Percentiles rank a stretch among this genome's conserved stretches.
Evolutionary conservation across 2,888 invertebrate genomes (phyloP).

Genomic region (Trichopria drosophilae): DNA sequence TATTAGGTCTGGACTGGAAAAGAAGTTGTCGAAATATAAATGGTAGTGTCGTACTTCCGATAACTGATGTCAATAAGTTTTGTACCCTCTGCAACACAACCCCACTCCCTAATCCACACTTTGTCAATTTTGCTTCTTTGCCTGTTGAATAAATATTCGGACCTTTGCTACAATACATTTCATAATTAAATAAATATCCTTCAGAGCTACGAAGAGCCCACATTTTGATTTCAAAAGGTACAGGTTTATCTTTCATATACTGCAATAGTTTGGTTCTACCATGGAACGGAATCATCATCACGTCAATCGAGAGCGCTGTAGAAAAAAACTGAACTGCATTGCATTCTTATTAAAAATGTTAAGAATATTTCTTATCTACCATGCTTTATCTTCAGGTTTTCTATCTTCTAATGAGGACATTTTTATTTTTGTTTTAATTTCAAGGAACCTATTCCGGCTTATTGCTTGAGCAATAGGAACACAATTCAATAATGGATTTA

Average conservation of each 20-base stretch:
- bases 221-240: constrained; percentile 20
- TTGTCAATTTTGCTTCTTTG: constrained; percentile 13
- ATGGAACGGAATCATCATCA: constrained; percentile 22
- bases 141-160: constrained; percentile 16
- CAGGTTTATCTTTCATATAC: too few species aligned
- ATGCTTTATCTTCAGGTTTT: constrained; percentile 16
- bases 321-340: constrained; percentile 20
- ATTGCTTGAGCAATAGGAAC: constrained; percentile 14
- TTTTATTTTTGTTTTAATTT: too few species aligned
- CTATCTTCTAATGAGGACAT: too few species aligned
- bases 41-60: constrained; percentile 21
- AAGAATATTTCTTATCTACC: constrained; percentile 14
- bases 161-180: constrained; percentile 22
- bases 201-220: constrained; percentile 20
- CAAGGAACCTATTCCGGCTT: too few species aligned
- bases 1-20: constrained; percentile 26
- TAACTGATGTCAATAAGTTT: constrained; percentile 21
- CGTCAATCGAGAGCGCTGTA: constrained; percentile 20
- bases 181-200: constrained; percentile 21
- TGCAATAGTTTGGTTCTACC: constrained; percentile 13
- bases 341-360: constrained; percentile 21
- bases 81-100: constrained; percentile 25
- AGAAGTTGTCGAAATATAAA: constrained; percentile 27
- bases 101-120: constrained; percentile 25
- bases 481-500: constrained; percentile 14